Base-by-base conservation (phyloP, 2,888 invertebrate genomes). In the Miltochrista miniata region DNA sequence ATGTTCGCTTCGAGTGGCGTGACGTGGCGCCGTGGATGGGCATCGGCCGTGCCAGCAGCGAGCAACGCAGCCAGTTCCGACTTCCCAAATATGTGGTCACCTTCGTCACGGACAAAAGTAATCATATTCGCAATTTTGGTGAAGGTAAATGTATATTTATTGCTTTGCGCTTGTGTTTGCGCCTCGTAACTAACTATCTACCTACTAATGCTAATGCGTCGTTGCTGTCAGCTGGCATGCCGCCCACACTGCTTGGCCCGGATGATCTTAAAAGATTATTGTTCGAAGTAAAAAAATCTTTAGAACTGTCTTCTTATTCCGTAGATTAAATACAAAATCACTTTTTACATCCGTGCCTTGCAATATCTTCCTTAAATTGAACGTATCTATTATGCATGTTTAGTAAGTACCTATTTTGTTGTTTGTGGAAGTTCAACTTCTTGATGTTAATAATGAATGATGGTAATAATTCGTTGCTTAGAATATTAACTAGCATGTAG, bases 11-110 rank as follows among this genome's bases (percentile, higher is more conserved):
- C 80, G 92, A 92, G 68, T 94, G 94, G 94, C 92, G 93, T 11
- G 92, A 92, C 61, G 92, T 93, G 53, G 88, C 92, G 38, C 89
- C 93, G 18, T 89, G 90, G 88, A 74, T 82, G 56, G 86, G 86
- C 45, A 84, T 91, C 53, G 89, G 89, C 36, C 45, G 45, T 29
- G 88, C 88, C 37, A 59, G 59, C 38, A 90, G 88, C 56, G 92
- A 90, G 64, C 93, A 93, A 54, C 92, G 90, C 52, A 88, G 85
- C 69, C 85, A 93, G 63, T 94, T 93, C 81, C 87, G 94, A 4
- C 91, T 94, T 40, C 93, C 94, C 62, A 93, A 93, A 89, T 94
- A 94, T 79, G 93, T 93, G 62, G 93, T 94, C 74, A 92, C 92
- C 59, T 94, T 94, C 87, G 86, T 88, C 72, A 92, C 93, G 65